Evolutionary conservation across 2,888 invertebrate genomes (phyloP).

Genomic region (Nesidiocoris tenuis): DNA sequence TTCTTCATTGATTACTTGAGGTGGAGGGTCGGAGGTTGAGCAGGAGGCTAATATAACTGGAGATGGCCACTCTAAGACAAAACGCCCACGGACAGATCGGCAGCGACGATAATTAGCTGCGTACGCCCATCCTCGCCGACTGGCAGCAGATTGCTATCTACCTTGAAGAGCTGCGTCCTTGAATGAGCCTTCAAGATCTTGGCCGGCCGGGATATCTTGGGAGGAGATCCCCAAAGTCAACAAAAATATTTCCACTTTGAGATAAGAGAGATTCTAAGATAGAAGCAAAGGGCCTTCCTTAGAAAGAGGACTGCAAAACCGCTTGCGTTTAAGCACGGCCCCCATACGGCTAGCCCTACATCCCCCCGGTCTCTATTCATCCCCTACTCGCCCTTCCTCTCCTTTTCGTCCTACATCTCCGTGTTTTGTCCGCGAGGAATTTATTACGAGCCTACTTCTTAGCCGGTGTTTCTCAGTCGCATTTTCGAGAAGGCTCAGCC

Average conservation of each 20-base stretch:
- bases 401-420: not conserved
- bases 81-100: conserved; percentile 16
- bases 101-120: conserved; percentile 27
- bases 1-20: not conserved
- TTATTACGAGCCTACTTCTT: conserved; percentile 28
- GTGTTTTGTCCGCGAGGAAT: conserved; percentile 20
- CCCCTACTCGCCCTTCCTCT: conserved; percentile 3
- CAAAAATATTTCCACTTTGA: conserved; percentile 37
- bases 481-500: not conserved
- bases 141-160: conserved; percentile 16
- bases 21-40: not conserved
- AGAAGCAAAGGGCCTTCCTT: conserved; percentile 29
- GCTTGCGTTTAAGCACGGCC: conserved; percentile 30
- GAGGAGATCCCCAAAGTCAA: conserved; percentile 33
- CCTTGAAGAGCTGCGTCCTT: not conserved
- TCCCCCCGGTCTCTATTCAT: conserved; percentile 16
- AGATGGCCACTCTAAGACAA: conserved; percentile 28
- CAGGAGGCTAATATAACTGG: conserved; percentile 11
- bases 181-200: conserved; percentile 17
- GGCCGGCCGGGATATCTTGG: not conserved
- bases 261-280: conserved; percentile 43
- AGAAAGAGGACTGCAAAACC: conserved; percentile 24
- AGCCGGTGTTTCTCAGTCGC: not conserved
- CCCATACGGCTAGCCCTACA: conserved; percentile 29
- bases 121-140: not conserved